These are phyloP conservation scores for Zophobas morio DNA, from an alignment of 1,140 invertebrate species.

Conservation along the genomic window DNA sequence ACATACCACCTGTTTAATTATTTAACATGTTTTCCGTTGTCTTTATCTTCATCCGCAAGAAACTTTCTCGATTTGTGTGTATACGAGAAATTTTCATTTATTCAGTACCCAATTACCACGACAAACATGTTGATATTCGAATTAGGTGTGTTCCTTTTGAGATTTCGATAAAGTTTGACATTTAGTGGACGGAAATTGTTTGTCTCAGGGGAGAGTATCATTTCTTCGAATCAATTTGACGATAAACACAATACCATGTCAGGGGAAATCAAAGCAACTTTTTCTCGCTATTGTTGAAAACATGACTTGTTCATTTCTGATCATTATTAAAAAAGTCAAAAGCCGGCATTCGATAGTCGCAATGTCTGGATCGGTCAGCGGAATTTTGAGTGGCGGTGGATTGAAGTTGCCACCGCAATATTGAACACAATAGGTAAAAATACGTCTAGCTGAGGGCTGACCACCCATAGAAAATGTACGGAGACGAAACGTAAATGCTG, in stretches of 20 bases:
- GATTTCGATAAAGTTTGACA: constrained; percentile 10
- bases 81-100: not conserved
- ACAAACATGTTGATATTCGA: not conserved
- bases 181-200: constrained; percentile 16
- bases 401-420: too few species aligned
- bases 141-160: not conserved
- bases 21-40: not conserved
- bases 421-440: too few species aligned
- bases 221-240: constrained; percentile 5
- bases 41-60: not conserved
- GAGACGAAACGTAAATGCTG: too few species aligned
- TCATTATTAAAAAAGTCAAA: not conserved
- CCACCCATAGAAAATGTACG: too few species aligned
- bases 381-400: too few species aligned
- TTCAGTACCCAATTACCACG: not conserved
- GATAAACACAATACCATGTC: constrained; percentile 6
- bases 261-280: constrained; percentile 1
- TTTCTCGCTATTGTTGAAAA: not conserved
- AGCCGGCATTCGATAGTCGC: not conserved
- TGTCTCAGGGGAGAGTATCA: not conserved
- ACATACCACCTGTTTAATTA: constrained; percentile 17
- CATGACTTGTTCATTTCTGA: not conserved
- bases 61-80: not conserved
- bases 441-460: too few species aligned
- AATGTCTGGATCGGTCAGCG: not conserved